Conservation (phyloP, 2,888 invertebrate genomes). For the Epiblema foenella region DNA sequence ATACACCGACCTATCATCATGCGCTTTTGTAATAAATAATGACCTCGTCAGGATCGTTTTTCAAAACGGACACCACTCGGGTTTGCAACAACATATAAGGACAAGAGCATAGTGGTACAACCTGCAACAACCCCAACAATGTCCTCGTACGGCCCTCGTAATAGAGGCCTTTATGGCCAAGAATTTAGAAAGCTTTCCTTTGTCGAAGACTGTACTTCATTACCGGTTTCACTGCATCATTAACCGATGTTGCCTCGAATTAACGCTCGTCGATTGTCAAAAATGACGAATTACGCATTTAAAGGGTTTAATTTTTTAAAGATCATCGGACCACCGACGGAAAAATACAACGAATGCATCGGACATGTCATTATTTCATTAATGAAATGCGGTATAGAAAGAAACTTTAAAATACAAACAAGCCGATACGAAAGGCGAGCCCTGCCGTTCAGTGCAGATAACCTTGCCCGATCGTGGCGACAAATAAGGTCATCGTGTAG, state of each 20-base stretch:
- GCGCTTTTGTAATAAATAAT: conserved; percentile 75
- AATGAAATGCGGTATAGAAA: conserved; percentile 31
- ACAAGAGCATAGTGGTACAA: conserved; percentile 50
- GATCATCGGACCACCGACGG: conserved; percentile 44
- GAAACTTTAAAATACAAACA: conserved; percentile 51
- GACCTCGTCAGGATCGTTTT: conserved; percentile 65
- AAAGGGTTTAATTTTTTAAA: conserved; percentile 44
- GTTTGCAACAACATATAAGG: conserved; percentile 67
- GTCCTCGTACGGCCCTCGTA: not conserved
- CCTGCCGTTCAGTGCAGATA: conserved; percentile 58
- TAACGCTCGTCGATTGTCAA: conserved; percentile 63
- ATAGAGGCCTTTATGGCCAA: conserved; percentile 8
- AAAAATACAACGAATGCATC: conserved; percentile 29
- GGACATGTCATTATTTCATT: conserved; percentile 36
- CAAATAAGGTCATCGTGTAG: conserved; percentile 68
- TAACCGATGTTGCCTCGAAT: conserved; percentile 63
- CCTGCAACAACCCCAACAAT: conserved; percentile 24
- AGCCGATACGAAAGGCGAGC: conserved; percentile 61
- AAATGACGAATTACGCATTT: conserved; percentile 54
- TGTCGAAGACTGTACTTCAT: conserved; percentile 49
- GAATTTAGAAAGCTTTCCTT: not conserved
- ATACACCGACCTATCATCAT: conserved; percentile 68
- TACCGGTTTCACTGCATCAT: conserved; percentile 73
- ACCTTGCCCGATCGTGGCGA: conserved; percentile 66
- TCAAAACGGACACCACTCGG: conserved; percentile 61